Evolutionary conservation across 30 jellyfish, hydroid and myxozoan genomes (phyloP), one percentile per base, ranked within the genome.

Genomic region (Euphysa ruthae): DNA sequence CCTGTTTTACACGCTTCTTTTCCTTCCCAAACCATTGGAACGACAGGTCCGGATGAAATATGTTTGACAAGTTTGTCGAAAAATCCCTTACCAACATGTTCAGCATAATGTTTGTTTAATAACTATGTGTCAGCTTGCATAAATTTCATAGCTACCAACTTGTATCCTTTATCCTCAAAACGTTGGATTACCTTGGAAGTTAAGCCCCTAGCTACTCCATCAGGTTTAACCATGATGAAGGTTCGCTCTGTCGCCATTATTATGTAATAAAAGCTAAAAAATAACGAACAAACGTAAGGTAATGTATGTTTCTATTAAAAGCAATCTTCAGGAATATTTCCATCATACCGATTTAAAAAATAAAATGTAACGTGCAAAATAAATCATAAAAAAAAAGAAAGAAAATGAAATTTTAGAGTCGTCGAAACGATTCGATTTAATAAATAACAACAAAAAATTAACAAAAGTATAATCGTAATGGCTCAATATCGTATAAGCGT

Each of bases 21-120:
- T 4, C 99, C 99, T 83, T 92, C 99, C 99, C 99, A 92, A 4
- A 88, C 98, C 98, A 89, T 89, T 15, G 98, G 94, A 55, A 81
- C 93, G 26, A 89, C 98, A 15, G 98, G 98, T 4, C 98, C 98
- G 24, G 95, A 68, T 49, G 90, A 79, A 46, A 89, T 88, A 44
- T 56, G 71, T 73, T 89, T 76, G 69, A 80, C 66, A 4, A 89
- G 92, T 5, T 82, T 61, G 18, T 93, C 78, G 50, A 89, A 89
- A 69, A 89, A 89, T 24, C 81, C 72, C 55, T 43, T 75, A 6
- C 19, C 77, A 10, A 61, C 70, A n/a, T 74, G 92, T 55, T 89
- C 95, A 24, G 72, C 91, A 73, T 89, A 89, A 58, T 89, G 98
- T 38, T 75, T 32, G 58, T 89, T 63, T 71, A 89, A 73, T 29